Evolutionary conservation across 2,888 invertebrate species (phyloP).

Genomic region (Polymixis lichenea): DNA sequence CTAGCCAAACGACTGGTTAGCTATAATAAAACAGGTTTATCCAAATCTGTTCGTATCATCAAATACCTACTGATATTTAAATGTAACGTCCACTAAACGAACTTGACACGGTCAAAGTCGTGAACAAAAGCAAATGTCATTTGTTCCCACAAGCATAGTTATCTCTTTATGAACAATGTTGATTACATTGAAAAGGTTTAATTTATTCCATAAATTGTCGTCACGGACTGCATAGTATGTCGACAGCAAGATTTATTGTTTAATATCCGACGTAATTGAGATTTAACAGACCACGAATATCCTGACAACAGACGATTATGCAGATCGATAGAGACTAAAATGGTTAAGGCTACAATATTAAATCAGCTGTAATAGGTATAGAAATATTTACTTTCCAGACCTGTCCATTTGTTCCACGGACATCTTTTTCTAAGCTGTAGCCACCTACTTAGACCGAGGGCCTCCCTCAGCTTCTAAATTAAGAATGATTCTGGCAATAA

Average conservation of each 20-base stretch:
- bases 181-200: constrained; percentile 33
- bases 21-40: background rate
- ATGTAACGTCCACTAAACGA: constrained; percentile 5
- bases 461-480: background rate
- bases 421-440: background rate
- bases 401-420: background rate
- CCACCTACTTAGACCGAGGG: background rate
- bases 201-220: constrained; percentile 49
- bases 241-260: constrained; percentile 37
- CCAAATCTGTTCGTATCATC: background rate
- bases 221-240: constrained; percentile 29
- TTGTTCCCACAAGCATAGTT: constrained; percentile 21
- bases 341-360: background rate
- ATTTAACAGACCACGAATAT: constrained; percentile 33
- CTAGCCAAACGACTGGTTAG: background rate
- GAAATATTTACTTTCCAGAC: background rate
- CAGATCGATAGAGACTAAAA: background rate
- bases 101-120: constrained; percentile 30
- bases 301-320: constrained; percentile 7
- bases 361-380: background rate
- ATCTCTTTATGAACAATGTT: constrained; percentile 28
- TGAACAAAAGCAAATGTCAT: constrained; percentile 31
- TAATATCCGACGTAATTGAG: constrained; percentile 33
- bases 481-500: background rate
- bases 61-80: background rate